Conservation (phyloP, 1,140 invertebrate genomes). For the Chlorops oryzae region DNA sequence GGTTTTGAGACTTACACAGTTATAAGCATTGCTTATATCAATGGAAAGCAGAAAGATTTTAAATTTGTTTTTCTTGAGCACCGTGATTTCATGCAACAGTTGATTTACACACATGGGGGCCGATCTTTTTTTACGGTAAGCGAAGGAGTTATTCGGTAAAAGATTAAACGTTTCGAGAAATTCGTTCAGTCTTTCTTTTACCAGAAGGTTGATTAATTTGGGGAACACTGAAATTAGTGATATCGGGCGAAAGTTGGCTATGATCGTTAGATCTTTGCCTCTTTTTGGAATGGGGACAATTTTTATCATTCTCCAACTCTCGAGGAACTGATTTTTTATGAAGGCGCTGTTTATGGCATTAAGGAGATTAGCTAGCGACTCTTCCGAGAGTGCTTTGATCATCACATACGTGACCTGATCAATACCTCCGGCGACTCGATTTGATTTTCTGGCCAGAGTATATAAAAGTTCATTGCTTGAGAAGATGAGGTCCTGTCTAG, state of each 20-base stretch:
- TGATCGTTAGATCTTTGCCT: neutral
- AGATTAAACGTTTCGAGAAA: neutral
- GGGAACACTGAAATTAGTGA: neutral
- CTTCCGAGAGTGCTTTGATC: neutral
- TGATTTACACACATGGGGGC: conserved; percentile 1
- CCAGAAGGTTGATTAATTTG: neutral
- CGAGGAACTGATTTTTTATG: neutral
- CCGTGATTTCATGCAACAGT: neutral
- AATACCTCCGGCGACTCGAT: neutral
- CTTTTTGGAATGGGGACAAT: conserved; percentile 3
- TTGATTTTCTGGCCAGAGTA: neutral
- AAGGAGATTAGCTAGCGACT: neutral
- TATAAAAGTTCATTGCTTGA: neutral
- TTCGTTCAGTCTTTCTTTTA: neutral
- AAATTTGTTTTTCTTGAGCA: neutral
- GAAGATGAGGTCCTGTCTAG: neutral
- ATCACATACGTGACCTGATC: too few species aligned
- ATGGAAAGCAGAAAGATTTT: neutral
- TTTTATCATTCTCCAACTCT: neutral
- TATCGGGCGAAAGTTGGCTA: conserved; percentile 1
- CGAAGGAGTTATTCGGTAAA: neutral
- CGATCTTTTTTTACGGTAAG: conserved; percentile 1
- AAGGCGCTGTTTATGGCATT: neutral
- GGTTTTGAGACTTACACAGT: neutral
- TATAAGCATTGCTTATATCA: neutral